phyloP scores from a whole-genome alignment of 2,888 invertebrate genomes.

The Xylota sylvarum region DNA sequence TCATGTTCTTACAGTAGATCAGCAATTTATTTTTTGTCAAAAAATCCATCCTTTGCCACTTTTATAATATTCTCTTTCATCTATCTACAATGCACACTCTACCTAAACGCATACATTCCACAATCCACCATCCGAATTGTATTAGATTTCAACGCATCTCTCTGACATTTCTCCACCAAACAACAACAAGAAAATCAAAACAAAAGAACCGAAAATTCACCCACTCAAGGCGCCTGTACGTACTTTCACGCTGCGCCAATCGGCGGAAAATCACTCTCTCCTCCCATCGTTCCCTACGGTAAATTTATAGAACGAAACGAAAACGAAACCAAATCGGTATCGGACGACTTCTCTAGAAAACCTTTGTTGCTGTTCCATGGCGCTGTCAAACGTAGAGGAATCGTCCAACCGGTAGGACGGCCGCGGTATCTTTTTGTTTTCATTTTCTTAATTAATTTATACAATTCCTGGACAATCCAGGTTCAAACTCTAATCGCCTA shows the following conservation, averaged over 20 bases:
- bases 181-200: slow-evolving; percentile 51
- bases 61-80: no score
- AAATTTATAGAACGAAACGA: slow-evolving; percentile 48
- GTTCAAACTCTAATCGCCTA: background rate
- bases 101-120: slow-evolving; percentile 1
- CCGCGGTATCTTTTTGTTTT: slow-evolving; percentile 56
- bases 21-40: no score
- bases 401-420: slow-evolving; percentile 56
- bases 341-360: slow-evolving; percentile 46
- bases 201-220: slow-evolving; percentile 19
- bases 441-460: slow-evolving; percentile 43
- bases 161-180: slow-evolving; percentile 44
- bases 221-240: slow-evolving; percentile 36
- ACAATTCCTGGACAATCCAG: background rate
- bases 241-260: slow-evolving; percentile 27
- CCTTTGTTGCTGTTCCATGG: slow-evolving; percentile 40
- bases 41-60: no score
- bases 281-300: background rate
- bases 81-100: background rate
- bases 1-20: no score
- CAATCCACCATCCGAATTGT: slow-evolving; percentile 12
- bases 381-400: slow-evolving; percentile 71
- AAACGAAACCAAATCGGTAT: slow-evolving; percentile 45
- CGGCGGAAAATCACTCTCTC: slow-evolving; percentile 31
- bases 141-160: slow-evolving; percentile 1